Base-by-base conservation (phyloP, 2,888 invertebrate species). In the Cryptocephalus primarius region DNA sequence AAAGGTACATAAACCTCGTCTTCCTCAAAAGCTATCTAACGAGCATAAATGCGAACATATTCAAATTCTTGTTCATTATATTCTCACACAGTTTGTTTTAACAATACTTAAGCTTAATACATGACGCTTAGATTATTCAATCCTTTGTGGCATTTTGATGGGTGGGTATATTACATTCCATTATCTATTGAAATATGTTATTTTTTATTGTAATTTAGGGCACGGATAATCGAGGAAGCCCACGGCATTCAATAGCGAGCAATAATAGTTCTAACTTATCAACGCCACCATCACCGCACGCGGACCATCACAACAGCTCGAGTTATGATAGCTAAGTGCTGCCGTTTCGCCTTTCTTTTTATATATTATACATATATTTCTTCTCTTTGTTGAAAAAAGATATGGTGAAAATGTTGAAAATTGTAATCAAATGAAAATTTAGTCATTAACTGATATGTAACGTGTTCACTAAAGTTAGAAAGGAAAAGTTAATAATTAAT, bases 261-360 rank as follows among this genome's bases (percentile, higher is more conserved):
- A 83, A 83, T 69, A 82, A 82, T 66, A 83, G 83, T 72, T 83
- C 82, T 60, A 83, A 82, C 68, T 75, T 82, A 58, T 83, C 83
- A 54, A 83, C 82, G 41, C 83, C 83, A 43, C 83, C 83, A 42
- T 81, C 80, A 61, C 81, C 81, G 48, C 78, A 79, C 57, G 77
- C 79, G 51, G 80, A 79, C 64, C 79, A 79, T 59, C 75, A 75
- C 59, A 77, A 78, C 60, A 80, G 80, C 60, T 80, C 80, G 43
- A 80, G 79, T 61, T 80, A 80, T 58, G 80, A 80, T 66, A 80
- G 79, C 65, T 79, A 77, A 73, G 64, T 13, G 22, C 22, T 34
- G 33, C 10, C 34, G 6, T 11, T 36, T 36, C 6, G 36, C 12
- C 12, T 36, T n/a, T 36, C 12, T 36, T 36, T 13, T 40, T 22